These are phyloP conservation scores for Hirudinaria manillensis DNA, from an alignment of 2,888 invertebrate species.

Conservation along the genomic window DNA sequence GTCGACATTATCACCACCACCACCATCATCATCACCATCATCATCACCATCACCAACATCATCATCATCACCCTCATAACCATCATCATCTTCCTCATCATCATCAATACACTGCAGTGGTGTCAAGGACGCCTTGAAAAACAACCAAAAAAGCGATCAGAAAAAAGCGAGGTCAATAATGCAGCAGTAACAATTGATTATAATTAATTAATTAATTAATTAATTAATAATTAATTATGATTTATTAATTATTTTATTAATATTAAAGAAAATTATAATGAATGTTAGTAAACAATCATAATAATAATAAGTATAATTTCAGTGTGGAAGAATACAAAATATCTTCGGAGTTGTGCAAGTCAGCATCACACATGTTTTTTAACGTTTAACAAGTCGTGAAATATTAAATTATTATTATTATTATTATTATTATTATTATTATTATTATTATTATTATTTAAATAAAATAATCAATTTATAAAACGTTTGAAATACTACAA, in stretches of 20 bases:
- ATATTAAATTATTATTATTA: background rate
- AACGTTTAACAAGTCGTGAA: background rate
- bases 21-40: slow-evolving; percentile 18
- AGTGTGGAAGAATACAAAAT: background rate
- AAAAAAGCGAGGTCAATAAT: too few relatives aligned
- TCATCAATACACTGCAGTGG: background rate
- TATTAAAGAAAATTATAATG: too few relatives aligned
- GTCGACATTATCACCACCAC: slow-evolving; percentile 2
- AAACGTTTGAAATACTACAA: too few relatives aligned
- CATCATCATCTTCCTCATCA: background rate
- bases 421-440: background rate
- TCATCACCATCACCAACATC: background rate
- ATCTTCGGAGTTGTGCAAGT: background rate
- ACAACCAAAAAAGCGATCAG: too few relatives aligned
- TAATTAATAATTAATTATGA: too few relatives aligned
- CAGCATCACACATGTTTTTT: background rate
- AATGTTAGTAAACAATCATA: too few relatives aligned
- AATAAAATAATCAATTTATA: too few relatives aligned
- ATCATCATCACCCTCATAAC: background rate
- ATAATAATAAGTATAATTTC: background rate
- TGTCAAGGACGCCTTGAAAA: too few relatives aligned
- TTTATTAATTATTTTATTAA: too few relatives aligned
- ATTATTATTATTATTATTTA: too few relatives aligned
- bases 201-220: too few relatives aligned
- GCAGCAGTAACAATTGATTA: too few relatives aligned